These are phyloP conservation scores for Calameuta filiformis DNA, from an alignment of 2,888 invertebrate genomes.

Conservation along the genomic window DNA sequence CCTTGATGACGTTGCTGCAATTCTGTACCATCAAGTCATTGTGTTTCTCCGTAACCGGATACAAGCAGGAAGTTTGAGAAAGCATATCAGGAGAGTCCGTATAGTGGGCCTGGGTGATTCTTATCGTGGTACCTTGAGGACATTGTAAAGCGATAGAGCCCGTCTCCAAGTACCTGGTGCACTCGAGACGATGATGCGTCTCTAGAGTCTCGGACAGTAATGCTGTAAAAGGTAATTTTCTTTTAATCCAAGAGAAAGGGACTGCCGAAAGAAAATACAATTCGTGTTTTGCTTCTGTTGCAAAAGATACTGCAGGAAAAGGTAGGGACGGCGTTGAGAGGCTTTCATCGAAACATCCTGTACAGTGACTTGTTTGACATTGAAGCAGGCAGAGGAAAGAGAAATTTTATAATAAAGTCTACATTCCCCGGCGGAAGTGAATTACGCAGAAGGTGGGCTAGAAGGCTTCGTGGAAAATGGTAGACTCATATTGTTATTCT, in stretches of 20 bases:
- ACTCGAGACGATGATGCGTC: slow-evolving; percentile 88
- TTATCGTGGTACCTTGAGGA: slow-evolving; percentile 88
- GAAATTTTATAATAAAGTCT: too few relatives aligned
- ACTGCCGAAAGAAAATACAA: background rate
- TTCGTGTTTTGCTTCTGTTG: background rate
- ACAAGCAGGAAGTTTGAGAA: background rate
- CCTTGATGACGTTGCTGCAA: background rate
- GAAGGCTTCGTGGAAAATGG: background rate
- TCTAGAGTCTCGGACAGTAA: slow-evolving; percentile 86
- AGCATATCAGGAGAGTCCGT: slow-evolving; percentile 13
- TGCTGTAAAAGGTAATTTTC: slow-evolving; percentile 69
- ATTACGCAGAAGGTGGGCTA: background rate
- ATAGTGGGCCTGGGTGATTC: slow-evolving; percentile 76
- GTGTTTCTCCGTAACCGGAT: background rate
- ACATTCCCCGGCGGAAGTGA: background rate
- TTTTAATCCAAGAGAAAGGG: background rate
- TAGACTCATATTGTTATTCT: background rate
- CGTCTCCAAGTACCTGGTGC: slow-evolving; percentile 76
- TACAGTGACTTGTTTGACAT: too few relatives aligned
- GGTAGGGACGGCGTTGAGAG: too few relatives aligned
- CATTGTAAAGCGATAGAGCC: slow-evolving; percentile 81
- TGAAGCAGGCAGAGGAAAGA: too few relatives aligned
- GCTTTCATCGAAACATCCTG: too few relatives aligned
- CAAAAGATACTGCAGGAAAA: background rate
- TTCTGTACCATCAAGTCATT: background rate